A percentile compares a stretch with the other conserved stretches of the same genome.
These are phyloP conservation scores for Neocloeon triangulifer DNA, from an alignment of 1,140 invertebrate genomes.

Conservation along the genomic window DNA sequence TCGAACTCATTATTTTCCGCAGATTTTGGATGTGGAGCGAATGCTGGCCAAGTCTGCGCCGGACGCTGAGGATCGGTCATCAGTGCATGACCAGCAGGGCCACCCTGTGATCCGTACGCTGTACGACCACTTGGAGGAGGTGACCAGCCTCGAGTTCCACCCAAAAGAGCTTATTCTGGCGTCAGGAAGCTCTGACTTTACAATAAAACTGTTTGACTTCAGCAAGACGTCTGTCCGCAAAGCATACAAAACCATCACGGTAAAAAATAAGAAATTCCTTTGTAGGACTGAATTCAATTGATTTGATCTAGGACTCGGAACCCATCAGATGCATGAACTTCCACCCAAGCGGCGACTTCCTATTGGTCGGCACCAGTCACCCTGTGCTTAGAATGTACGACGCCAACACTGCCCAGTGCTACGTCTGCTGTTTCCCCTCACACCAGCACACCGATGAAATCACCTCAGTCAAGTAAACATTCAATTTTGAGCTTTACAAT, in stretches of 20 bases:
- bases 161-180: slow-evolving; percentile 79
- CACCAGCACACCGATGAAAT: slow-evolving; percentile 81
- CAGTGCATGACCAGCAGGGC: slow-evolving; percentile 66
- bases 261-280: slow-evolving; percentile 14
- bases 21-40: slow-evolving; percentile 90
- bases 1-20: slow-evolving; percentile 5
- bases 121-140: slow-evolving; percentile 97
- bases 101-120: slow-evolving; percentile 95
- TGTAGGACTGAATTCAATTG: neutral
- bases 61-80: slow-evolving; percentile 47
- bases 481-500: no score
- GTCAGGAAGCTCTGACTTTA: slow-evolving; percentile 82
- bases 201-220: slow-evolving; percentile 92
- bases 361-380: slow-evolving; percentile 84
- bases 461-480: slow-evolving; percentile 63
- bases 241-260: slow-evolving; percentile 80
- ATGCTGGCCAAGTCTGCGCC: slow-evolving; percentile 90
- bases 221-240: slow-evolving; percentile 96
- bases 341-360: slow-evolving; percentile 85
- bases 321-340: slow-evolving; percentile 73
- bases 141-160: slow-evolving; percentile 92
- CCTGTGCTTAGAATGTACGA: slow-evolving; percentile 82
- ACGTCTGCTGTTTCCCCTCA: slow-evolving; percentile 68
- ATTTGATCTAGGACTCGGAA: slow-evolving; percentile 54
- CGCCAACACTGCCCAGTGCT: slow-evolving; percentile 87